Base-by-base conservation (phyloP, 1,140 invertebrate species). In the Pseudobourletiella spinata region DNA sequence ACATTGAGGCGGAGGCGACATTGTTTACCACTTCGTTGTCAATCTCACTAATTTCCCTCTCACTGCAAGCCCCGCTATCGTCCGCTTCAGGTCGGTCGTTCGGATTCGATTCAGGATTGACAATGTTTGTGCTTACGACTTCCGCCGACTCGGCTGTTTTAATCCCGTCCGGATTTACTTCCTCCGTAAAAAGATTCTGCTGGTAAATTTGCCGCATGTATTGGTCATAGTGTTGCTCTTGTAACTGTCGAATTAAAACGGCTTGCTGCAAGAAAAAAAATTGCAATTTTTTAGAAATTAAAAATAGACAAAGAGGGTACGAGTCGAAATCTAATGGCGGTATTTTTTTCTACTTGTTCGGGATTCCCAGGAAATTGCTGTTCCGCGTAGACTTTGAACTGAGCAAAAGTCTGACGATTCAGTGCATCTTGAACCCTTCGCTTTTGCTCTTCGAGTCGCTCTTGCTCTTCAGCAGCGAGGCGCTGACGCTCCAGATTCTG, bases 161-260 rank as follows among this genome's bases (percentile, higher is more conserved):
- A 18, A 32, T 18, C 30, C 30, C 24, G 11, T 4, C 30, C 14
- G 22, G n/a, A 42, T 55, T 35, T 32, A 26, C 60, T 63, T 62
- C 43, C 20, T 63, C 68, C 11, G 61, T 42, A 51, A 59, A 67
- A 25, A 65, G 70, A 72, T 90, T 79, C 59, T 81, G 84, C 64
- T 83, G 82, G 67, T 84, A 82, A 8, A 87, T 74, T 67, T 87
- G 92, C 72, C 95, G 88, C 85, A 98, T 95, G 73, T 98, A 98
- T 72, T 97, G 93, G 73, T 96, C 91, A 74, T 96, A 98, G 77
- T 98, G 95, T 71, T 98, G 91, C 69, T 96, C 93, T 78, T 98
- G 95, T 39, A 98, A 75, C 72, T 97, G 94, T 48, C 85, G 80
- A 54, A 98, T 91, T 18, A 98, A 77, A 52, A 92, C 83, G 1